Percentiles rank a stretch among this genome's conserved stretches.
These are phyloP conservation scores for Cyrtorhinus lividipennis DNA, from an alignment of 1,140 invertebrate species.

Conservation along the genomic window DNA sequence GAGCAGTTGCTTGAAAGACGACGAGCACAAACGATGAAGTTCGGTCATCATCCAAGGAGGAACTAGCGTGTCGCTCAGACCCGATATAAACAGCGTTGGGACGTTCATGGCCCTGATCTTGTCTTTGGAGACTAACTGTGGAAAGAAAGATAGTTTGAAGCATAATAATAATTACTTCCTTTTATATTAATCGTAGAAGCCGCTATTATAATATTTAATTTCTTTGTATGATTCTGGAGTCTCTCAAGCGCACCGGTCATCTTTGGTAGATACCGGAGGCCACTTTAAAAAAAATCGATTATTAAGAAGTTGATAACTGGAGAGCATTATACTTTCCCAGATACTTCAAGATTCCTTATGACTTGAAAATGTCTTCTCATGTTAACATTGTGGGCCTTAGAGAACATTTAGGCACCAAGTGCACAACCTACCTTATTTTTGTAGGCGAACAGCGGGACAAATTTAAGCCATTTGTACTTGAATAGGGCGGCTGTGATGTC, in stretches of 20 bases:
- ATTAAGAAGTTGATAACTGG: too few species aligned
- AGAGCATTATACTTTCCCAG: too few species aligned
- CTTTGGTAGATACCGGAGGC: too few species aligned
- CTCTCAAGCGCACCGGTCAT: too few species aligned
- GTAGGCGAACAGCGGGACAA: conserved; percentile 57
- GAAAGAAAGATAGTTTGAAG: too few species aligned
- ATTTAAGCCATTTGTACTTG: conserved; percentile 50
- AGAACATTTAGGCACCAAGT: background rate
- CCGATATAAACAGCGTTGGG: conserved; percentile 65
- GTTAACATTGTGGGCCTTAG: too few species aligned
- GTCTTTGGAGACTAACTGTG: conserved; percentile 49
- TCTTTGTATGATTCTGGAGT: too few species aligned
- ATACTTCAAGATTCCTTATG: too few species aligned
- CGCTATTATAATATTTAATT: background rate
- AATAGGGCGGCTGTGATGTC: conserved; percentile 72
- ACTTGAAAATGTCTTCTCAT: too few species aligned
- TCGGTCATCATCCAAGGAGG: conserved; percentile 72
- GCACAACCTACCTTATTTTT: conserved; percentile 57
- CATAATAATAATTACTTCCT: too few species aligned
- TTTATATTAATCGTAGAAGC: background rate
- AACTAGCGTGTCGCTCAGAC: conserved; percentile 66
- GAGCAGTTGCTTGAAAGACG: conserved; percentile 51
- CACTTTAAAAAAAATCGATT: too few species aligned
- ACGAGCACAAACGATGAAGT: conserved; percentile 52
- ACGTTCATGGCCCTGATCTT: conserved; percentile 51